A percentile compares a stretch with the other conserved stretches of the same genome.
phyloP scores from a whole-genome alignment of 1,140 invertebrate genomes.

The Drosophila repleta region DNA sequence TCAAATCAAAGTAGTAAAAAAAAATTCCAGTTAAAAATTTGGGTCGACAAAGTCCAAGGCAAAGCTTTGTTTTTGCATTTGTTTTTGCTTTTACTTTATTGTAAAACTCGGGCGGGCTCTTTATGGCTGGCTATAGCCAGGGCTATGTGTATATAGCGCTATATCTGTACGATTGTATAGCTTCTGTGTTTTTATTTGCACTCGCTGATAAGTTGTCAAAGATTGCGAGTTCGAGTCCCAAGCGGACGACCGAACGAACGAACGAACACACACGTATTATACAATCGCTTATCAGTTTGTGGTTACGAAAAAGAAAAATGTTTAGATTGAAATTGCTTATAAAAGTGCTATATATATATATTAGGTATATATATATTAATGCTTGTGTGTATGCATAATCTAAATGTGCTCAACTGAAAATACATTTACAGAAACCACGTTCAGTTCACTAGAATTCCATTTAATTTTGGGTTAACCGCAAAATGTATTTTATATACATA shows the following conservation, averaged over 20 bases:
- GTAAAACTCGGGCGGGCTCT: neutral
- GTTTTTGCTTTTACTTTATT: slow-evolving; percentile 1
- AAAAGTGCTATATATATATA: slow-evolving; percentile 4
- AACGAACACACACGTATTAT: slow-evolving; percentile 6
- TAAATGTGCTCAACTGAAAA: neutral
- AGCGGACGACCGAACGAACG: too few relatives aligned
- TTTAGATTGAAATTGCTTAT: slow-evolving; percentile 31
- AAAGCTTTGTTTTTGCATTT: slow-evolving; percentile 1
- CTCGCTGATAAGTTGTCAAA: slow-evolving; percentile 41
- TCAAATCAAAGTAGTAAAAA: slow-evolving; percentile 17
- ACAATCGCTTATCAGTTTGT: slow-evolving; percentile 46
- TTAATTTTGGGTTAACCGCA: slow-evolving; percentile 33
- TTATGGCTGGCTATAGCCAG: neutral
- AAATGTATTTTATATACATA: too few relatives aligned
- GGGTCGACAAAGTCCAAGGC: slow-evolving; percentile 30
- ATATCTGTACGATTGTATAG: neutral
- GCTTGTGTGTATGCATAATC: too few relatives aligned
- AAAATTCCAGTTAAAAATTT: slow-evolving; percentile 17
- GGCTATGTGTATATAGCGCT: neutral
- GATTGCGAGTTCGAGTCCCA: slow-evolving; percentile 21
- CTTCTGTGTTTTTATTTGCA: slow-evolving; percentile 32
- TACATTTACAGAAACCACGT: neutral
- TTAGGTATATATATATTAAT: neutral
- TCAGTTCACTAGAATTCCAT: slow-evolving; percentile 20
- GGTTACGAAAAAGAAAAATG: slow-evolving; percentile 11